Percentiles rank a stretch among this genome's conserved stretches.
Conservation (phyloP, 2,113 vertebrate species). For the Athene cunicularia region DNA sequence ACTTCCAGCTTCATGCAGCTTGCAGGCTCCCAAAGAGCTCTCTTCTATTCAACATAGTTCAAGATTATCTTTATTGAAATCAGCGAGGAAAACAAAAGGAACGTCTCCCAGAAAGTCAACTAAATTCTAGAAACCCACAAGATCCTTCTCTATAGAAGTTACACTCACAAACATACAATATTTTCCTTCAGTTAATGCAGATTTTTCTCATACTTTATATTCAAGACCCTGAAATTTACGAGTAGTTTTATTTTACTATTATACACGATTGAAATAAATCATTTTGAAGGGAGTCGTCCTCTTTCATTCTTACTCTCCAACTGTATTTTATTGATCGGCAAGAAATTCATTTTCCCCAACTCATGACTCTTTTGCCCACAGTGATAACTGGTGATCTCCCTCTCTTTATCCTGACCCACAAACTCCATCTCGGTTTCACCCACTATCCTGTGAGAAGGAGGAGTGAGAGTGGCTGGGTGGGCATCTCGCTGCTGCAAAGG, state of each 20-base stretch:
- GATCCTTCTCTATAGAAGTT: background rate
- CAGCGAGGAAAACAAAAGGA: background rate
- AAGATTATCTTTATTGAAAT: background rate
- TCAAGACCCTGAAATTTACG: background rate
- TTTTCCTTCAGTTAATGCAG: background rate
- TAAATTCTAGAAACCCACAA: background rate
- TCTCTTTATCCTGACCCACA: background rate
- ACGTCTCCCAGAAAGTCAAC: background rate
- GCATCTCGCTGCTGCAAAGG: background rate
- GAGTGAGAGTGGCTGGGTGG: background rate
- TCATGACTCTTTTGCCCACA: background rate
- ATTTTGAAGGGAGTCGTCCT: background rate
- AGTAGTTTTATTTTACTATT: background rate
- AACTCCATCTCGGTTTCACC: background rate
- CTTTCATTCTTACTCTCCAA: background rate
- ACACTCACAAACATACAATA: background rate
- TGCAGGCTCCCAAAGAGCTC: background rate
- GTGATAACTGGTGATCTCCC: background rate
- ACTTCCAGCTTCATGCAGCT: background rate
- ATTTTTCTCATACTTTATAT: background rate
- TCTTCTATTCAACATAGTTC: background rate
- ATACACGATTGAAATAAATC: background rate
- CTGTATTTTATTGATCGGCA: background rate
- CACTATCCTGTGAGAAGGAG: background rate
- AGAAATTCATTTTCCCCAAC: background rate